Conservation (phyloP, 2,113 vertebrate species). For the Syngnathus scovelli region DNA sequence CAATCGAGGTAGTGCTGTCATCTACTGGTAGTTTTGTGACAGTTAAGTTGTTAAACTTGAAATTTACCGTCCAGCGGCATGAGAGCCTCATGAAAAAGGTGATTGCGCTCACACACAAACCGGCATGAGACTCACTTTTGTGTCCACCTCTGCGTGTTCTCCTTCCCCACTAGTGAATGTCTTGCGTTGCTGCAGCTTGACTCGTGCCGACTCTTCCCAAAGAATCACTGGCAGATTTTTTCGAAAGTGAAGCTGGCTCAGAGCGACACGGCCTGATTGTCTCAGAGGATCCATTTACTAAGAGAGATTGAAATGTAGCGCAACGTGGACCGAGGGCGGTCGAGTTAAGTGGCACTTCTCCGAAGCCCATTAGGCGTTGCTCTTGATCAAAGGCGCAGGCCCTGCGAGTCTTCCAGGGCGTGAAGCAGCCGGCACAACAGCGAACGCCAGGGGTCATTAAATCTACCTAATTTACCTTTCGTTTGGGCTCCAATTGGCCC, state of each 20-base stretch:
- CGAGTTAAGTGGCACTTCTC: conserved; percentile 69
- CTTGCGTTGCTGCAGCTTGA: neutral
- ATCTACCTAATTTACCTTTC: conserved; percentile 76
- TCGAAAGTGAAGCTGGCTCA: conserved; percentile 39
- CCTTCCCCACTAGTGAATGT: neutral
- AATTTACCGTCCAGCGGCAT: no score
- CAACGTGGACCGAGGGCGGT: conserved; percentile 55
- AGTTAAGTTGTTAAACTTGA: no score
- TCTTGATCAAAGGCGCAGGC: conserved; percentile 70
- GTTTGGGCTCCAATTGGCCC: conserved; percentile 73
- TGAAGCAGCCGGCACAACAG: conserved; percentile 62
- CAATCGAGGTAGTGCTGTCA: no score
- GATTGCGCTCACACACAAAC: no score
- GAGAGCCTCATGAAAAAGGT: no score
- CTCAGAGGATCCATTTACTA: conserved; percentile 59
- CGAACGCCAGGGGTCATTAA: conserved; percentile 73
- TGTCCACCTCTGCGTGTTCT: neutral
- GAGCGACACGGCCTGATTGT: conserved; percentile 51
- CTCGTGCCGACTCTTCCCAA: neutral
- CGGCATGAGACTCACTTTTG: neutral
- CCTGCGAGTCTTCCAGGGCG: conserved; percentile 58
- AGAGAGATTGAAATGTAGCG: conserved; percentile 69
- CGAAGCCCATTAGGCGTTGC: conserved; percentile 59
- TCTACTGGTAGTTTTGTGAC: no score
- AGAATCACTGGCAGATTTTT: conserved; percentile 29